These are phyloP conservation scores for Eurystomus gularis DNA, from an alignment of 2,113 vertebrate genomes.

Conservation along the genomic window DNA sequence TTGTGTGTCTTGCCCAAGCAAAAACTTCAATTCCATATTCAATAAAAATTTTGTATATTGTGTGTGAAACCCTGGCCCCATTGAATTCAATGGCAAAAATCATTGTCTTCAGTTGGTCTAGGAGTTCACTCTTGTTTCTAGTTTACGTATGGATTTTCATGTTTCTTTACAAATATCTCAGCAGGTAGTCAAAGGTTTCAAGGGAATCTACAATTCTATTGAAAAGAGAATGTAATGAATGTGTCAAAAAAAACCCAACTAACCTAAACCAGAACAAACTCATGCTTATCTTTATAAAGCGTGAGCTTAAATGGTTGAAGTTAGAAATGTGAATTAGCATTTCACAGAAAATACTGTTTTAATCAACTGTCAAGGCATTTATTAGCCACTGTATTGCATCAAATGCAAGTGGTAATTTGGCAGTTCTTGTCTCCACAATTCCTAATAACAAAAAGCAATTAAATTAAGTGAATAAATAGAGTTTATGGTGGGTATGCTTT, in stretches of 20 bases:
- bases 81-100: conserved; percentile 25
- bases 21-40: background rate
- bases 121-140: background rate
- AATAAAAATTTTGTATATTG: background rate
- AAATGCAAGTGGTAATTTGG: conserved; percentile 46
- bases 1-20: background rate
- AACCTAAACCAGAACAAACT: background rate
- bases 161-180: conserved; percentile 45
- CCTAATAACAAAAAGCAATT: conserved; percentile 32
- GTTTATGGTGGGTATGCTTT: conserved; percentile 42
- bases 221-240: conserved; percentile 41
- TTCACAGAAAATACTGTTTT: background rate
- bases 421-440: conserved; percentile 13
- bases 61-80: background rate
- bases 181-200: conserved; percentile 67
- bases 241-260: background rate
- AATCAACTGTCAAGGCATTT: background rate
- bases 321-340: conserved; percentile 7
- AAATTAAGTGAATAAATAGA: conserved; percentile 42
- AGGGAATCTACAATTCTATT: conserved; percentile 30
- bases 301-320: background rate
- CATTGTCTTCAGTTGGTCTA: background rate
- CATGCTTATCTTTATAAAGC: background rate
- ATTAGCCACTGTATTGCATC: conserved; percentile 23
- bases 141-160: background rate